Evolutionary conservation across 92 coral and sea anemone genomes (phyloP), one percentile per base, ranked within the genome.

Genomic region (Phenganax subtilis): DNA sequence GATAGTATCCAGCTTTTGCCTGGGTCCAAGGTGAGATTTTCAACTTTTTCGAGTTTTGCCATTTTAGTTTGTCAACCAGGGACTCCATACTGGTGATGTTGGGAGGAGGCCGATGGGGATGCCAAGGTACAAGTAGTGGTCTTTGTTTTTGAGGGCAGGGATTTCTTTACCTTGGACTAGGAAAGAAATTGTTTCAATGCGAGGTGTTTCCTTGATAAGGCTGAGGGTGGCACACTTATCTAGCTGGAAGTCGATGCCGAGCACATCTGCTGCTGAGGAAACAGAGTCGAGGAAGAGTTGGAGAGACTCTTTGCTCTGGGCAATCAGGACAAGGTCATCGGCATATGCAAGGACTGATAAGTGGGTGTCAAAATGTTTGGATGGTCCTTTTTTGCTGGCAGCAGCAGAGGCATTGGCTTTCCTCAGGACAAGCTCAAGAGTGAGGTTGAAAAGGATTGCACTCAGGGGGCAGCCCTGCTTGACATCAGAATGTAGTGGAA

Each of bases 1-100:
- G 53, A 81, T 81, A 15, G 85, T 77, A 51, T 81, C 84, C 51
- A 81, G 84, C 25, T 81, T 81, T 47, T 81, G 84, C 84, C 84
- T 67, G 7, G 76, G 84, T 37, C 76, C 84, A 8, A 81, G 84
- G 62, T 67, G 84, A 16, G 84, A 81, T 25, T 71, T 44, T 68
- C 37, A 67, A 81, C 68, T 31, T 28, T 58, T 25, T 55, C 55
- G 68, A 81, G 77, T 72, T 81, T 72, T 17, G 54, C 3, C 27
- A n/a, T 20, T 20, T 20, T 14, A 81, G 85, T 51, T 27, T 51
- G 31, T 56, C 65, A 12, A 68, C 58, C 20, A 81, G 47, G 20
- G 52, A 10, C 1, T 29, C 27, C 7, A 81, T 55, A 55, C 68
- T 57, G 67, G 51, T 0, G 55, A 68, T 30, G 10, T 56, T 12